A percentile compares a stretch with the other conserved stretches of the same genome.
phyloP scores from a whole-genome alignment of 2,888 invertebrate species.

The Ophion slaviceki region DNA sequence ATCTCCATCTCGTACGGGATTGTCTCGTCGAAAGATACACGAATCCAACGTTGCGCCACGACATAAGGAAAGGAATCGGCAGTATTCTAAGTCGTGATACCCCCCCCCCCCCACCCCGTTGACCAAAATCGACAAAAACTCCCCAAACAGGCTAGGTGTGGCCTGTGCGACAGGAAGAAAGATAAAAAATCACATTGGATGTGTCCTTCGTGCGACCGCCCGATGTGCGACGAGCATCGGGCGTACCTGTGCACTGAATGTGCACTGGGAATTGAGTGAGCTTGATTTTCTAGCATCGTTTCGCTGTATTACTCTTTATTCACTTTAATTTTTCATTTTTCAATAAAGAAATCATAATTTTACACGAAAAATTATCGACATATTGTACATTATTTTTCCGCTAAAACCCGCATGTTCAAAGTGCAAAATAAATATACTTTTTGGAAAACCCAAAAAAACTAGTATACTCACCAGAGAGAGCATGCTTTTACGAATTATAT shows the following conservation, averaged over 20 bases:
- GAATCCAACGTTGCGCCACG: constrained; percentile 65
- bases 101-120: constrained; percentile 8
- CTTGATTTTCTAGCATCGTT: constrained; percentile 13
- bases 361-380: constrained; percentile 37
- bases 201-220: constrained; percentile 52
- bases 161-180: constrained; percentile 28
- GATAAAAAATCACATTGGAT: constrained; percentile 53
- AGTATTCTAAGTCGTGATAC: constrained; percentile 4
- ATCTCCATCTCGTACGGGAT: too few relatives aligned
- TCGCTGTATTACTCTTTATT: constrained; percentile 26
- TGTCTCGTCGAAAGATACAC: too few relatives aligned
- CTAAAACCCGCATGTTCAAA: constrained; percentile 42
- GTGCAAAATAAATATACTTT: constrained; percentile 55
- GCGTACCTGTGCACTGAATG: constrained; percentile 54
- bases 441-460: constrained; percentile 36
- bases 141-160: constrained; percentile 40
- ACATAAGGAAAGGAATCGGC: constrained; percentile 27
- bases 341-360: constrained; percentile 23
- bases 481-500: constrained; percentile 33
- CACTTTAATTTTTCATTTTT: constrained; percentile 28
- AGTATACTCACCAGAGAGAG: constrained; percentile 36
- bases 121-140: constrained; percentile 28
- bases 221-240: constrained; percentile 61
- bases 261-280: constrained; percentile 33
- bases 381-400: constrained; percentile 45